phyloP scores from a whole-genome alignment of 2,113 vertebrate species.

The Jaculus jaculus region DNA sequence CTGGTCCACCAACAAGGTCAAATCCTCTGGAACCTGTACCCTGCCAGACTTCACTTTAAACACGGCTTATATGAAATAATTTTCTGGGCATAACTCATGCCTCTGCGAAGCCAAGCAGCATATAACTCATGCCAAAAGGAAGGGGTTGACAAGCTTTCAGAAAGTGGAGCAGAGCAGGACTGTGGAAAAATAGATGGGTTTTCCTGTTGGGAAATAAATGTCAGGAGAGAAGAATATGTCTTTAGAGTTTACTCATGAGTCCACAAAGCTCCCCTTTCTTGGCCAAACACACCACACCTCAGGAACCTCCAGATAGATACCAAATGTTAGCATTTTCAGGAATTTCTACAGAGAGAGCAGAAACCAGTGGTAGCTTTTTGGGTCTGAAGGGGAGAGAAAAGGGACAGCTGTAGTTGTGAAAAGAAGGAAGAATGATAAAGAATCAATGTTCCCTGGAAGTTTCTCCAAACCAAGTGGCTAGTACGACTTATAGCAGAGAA shows the following conservation, averaged over 20 bases:
- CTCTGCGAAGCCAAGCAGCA: neutral
- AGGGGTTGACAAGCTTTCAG: neutral
- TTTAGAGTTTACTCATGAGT: conserved; percentile 57
- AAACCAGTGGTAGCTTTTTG: conserved; percentile 5
- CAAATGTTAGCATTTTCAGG: conserved; percentile 59
- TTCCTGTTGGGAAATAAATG: conserved; percentile 46
- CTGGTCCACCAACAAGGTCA: neutral
- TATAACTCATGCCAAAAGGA: neutral
- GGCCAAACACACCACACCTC: conserved; percentile 44
- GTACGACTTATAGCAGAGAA: neutral
- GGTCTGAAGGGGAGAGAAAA: neutral
- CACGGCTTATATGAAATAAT: neutral
- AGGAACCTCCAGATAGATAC: conserved; percentile 10
- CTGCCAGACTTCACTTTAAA: neutral
- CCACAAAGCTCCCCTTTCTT: conserved; percentile 60
- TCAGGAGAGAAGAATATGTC: conserved; percentile 59
- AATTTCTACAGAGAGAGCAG: conserved; percentile 26
- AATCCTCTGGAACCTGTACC: neutral
- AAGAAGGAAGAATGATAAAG: neutral
- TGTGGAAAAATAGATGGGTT: conserved; percentile 44
- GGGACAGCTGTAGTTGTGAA: neutral
- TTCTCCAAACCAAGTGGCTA: neutral
- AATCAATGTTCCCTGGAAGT: neutral
- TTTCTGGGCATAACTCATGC: conserved; percentile 17
- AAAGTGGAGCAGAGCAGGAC: neutral